Percentiles rank a stretch among this genome's conserved stretches.
Evolutionary conservation across 2,888 invertebrate genomes (phyloP).

Genomic region (Netelia inedita): DNA sequence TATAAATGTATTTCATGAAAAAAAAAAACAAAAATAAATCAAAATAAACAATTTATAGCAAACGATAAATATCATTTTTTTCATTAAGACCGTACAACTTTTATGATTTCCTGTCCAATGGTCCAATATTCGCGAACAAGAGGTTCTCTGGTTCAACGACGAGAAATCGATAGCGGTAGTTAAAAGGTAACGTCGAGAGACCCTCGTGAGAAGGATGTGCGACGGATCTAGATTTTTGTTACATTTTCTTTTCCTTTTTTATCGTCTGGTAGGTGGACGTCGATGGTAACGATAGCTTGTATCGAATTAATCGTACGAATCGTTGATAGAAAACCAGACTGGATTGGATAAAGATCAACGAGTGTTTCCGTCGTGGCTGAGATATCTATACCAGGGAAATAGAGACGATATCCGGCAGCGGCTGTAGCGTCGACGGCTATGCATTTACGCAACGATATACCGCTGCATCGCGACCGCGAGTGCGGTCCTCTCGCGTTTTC

Average conservation of each 20-base stretch:
- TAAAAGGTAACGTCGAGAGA: neutral
- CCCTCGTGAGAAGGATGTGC: neutral
- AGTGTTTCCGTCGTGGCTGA: conserved; percentile 27
- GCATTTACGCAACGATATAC: conserved; percentile 61
- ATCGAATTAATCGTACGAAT: conserved; percentile 55
- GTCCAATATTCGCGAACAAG: too few relatives aligned
- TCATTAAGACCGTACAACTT: neutral
- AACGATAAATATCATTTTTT: neutral
- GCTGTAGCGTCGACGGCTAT: conserved; percentile 19
- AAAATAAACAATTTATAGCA: too few relatives aligned
- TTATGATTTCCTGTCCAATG: too few relatives aligned
- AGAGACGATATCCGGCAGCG: conserved; percentile 48
- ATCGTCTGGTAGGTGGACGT: neutral
- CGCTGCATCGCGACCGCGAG: conserved; percentile 2
- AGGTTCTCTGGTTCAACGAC: neutral
- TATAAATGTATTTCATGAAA: neutral
- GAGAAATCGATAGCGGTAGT: neutral
- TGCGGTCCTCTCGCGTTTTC: conserved; percentile 58
- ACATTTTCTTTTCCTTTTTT: conserved; percentile 3
- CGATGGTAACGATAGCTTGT: conserved; percentile 1
- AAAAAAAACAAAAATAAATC: neutral
- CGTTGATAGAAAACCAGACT: conserved; percentile 48
- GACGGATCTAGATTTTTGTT: neutral
- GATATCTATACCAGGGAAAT: conserved; percentile 30
- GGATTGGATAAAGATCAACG: conserved; percentile 57